Percentiles rank a stretch among this genome's conserved stretches.
Evolutionary conservation across 2,113 vertebrate species (phyloP).

Genomic region (Microtus montanus): DNA sequence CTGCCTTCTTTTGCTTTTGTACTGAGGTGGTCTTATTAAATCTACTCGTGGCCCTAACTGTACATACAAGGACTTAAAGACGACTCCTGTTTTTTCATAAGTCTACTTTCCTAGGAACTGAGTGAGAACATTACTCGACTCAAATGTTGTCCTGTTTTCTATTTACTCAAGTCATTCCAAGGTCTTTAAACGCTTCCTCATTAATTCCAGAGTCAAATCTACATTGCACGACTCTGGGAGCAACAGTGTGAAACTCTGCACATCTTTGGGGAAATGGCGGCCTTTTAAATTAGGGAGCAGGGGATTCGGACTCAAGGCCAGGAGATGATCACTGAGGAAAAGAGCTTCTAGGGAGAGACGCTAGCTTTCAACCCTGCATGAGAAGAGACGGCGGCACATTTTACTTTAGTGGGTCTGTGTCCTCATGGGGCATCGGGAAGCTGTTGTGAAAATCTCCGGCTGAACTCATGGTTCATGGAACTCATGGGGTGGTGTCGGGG

Average conservation of each 20-base stretch:
- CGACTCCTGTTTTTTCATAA: background rate
- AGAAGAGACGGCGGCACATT: background rate
- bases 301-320: background rate
- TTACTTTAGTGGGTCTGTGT: background rate
- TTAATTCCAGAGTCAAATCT: background rate
- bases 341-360: background rate
- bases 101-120: background rate
- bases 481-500: background rate
- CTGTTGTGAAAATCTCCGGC: background rate
- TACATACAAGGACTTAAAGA: background rate
- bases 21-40: background rate
- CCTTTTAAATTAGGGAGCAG: background rate
- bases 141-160: background rate
- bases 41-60: background rate
- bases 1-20: slow-evolving; percentile 3
- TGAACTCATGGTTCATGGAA: background rate
- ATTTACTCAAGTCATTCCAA: background rate
- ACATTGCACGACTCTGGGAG: background rate
- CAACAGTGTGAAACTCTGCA: background rate
- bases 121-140: background rate
- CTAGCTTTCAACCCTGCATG: background rate
- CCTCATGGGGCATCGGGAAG: background rate
- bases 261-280: background rate
- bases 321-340: background rate
- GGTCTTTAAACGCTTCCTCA: slow-evolving; percentile 14